A percentile compares a stretch with the other conserved stretches of the same genome.
Conservation (phyloP, 2,888 invertebrate species). For the Volucella bombylans region DNA sequence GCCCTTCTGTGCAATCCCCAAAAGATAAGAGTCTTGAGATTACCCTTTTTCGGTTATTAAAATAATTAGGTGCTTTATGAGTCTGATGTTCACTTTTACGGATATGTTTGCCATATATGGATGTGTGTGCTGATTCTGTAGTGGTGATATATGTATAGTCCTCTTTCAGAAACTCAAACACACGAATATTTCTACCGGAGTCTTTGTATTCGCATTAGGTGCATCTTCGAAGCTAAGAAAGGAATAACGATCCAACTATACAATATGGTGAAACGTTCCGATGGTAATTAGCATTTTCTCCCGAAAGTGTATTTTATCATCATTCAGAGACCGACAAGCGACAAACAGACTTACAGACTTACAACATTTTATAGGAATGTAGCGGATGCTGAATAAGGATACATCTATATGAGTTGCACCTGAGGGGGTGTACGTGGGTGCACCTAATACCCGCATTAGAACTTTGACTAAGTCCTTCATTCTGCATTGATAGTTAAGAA, state of each 20-base stretch:
- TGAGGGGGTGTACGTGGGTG: conserved; percentile 9
- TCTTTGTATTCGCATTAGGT: conserved; percentile 13
- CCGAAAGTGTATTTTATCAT: conserved; percentile 67
- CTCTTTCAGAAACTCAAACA: conserved; percentile 3
- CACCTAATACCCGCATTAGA: conserved; percentile 58
- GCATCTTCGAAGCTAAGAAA: conserved; percentile 32
- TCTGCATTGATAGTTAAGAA: conserved; percentile 46
- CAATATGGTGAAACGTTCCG: conserved; percentile 62
- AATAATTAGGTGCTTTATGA: conserved; percentile 76
- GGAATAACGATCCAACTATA: conserved; percentile 2
- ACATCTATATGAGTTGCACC: conserved; percentile 41
- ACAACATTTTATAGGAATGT: conserved; percentile 3
- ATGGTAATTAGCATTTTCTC: conserved; percentile 68
- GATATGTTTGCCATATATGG: background rate
- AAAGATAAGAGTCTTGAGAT: conserved; percentile 74
- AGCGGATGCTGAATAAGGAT: conserved; percentile 31
- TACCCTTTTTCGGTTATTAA: conserved; percentile 76
- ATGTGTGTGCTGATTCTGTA: conserved; percentile 34
- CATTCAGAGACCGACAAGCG: conserved; percentile 32
- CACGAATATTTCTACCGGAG: background rate
- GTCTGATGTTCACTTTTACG: conserved; percentile 67
- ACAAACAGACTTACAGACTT: conserved; percentile 27
- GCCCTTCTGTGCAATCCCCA: conserved; percentile 35
- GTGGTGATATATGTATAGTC: conserved; percentile 54
- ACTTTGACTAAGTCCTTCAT: conserved; percentile 50